Conservation (phyloP, 2,113 vertebrate genomes). For the Craseonycteris thonglongyai region DNA sequence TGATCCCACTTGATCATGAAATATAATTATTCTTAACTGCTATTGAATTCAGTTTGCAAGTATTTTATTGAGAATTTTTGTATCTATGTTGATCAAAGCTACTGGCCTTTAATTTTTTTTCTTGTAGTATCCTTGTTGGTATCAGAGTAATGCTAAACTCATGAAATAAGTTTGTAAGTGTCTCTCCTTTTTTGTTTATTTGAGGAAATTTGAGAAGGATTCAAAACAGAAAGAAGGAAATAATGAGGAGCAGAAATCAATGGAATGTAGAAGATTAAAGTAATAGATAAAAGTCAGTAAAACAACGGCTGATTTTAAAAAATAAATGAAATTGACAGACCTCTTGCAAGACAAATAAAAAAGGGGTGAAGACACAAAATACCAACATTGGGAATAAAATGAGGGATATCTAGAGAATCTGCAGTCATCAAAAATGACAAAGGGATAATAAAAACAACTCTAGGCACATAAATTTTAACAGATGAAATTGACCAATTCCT, state of each 20-base stretch:
- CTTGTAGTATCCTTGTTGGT: background rate
- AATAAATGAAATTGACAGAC: background rate
- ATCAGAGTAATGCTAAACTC: background rate
- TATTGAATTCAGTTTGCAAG: background rate
- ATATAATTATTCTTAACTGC: background rate
- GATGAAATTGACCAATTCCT: background rate
- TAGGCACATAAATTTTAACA: background rate
- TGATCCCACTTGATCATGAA: background rate
- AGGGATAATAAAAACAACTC: background rate
- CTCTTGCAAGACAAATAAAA: background rate
- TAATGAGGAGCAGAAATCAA: background rate
- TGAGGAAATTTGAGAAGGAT: background rate
- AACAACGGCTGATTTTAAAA: background rate
- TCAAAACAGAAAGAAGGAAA: background rate
- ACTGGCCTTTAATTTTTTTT: background rate
- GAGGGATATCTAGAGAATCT: background rate
- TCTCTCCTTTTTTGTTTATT: background rate
- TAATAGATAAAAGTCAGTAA: background rate
- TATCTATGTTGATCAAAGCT: background rate
- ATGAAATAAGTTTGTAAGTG: background rate
- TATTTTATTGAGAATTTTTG: background rate
- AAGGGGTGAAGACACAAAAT: background rate
- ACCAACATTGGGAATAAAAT: background rate
- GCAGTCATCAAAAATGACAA: background rate
- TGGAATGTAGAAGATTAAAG: background rate